Percentiles rank a stretch among this genome's conserved stretches.
Evolutionary conservation across 2,888 invertebrate species (phyloP).

Genomic region (Electrophaes corylata): DNA sequence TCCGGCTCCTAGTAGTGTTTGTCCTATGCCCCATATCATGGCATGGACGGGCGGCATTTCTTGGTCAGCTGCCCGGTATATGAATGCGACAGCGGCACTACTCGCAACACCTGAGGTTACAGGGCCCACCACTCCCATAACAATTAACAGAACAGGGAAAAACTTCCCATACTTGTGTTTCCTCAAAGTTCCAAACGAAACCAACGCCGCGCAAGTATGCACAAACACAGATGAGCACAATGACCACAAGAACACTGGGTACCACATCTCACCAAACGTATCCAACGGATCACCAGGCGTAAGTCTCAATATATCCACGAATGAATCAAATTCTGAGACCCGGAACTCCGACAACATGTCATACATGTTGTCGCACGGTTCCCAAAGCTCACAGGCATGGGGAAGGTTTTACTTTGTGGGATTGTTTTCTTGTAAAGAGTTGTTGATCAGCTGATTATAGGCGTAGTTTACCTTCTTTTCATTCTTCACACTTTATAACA

Average conservation of each 20-base stretch:
- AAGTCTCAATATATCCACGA: slow-evolving; percentile 88
- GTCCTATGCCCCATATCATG: slow-evolving; percentile 97
- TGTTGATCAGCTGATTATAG: slow-evolving; percentile 28
- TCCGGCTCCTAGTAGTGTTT: slow-evolving; percentile 94
- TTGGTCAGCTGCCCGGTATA: slow-evolving; percentile 94
- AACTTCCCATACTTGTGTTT: slow-evolving; percentile 98
- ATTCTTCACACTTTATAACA: not conserved
- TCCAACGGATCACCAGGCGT: slow-evolving; percentile 87
- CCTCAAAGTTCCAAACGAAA: slow-evolving; percentile 95
- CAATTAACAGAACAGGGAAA: slow-evolving; percentile 93
- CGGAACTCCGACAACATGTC: slow-evolving; percentile 84
- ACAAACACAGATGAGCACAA: slow-evolving; percentile 97
- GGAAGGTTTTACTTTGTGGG: slow-evolving; percentile 62
- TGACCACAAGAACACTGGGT: slow-evolving; percentile 97
- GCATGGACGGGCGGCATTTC: slow-evolving; percentile 96
- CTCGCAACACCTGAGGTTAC: slow-evolving; percentile 94
- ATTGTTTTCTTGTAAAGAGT: slow-evolving; percentile 41
- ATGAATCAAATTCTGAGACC: slow-evolving; percentile 86
- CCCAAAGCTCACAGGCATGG: slow-evolving; percentile 73
- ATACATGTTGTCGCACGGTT: slow-evolving; percentile 78
- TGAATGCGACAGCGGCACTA: slow-evolving; percentile 97
- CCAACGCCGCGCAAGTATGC: slow-evolving; percentile 94
- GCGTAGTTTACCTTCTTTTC: slow-evolving; percentile 8
- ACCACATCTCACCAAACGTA: slow-evolving; percentile 97
- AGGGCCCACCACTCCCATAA: slow-evolving; percentile 95